Base-by-base conservation (phyloP, 1,140 invertebrate genomes). In the Drosophila virilis region DNA sequence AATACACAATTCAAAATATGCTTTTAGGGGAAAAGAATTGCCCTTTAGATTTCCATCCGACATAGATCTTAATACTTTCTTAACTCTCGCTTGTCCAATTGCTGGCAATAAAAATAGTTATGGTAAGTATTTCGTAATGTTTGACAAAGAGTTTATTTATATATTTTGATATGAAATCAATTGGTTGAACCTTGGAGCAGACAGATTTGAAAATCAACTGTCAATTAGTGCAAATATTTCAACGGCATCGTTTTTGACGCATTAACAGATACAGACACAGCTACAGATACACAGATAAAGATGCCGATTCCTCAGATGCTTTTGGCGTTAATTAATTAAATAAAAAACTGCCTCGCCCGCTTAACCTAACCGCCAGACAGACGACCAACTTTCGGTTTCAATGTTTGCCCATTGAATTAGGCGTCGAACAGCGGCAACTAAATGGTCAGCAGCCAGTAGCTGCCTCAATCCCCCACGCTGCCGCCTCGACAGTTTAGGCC, bases 351-450 rank as follows among this genome's bases (percentile, higher is more conserved):
- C 59, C 38, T 62, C 28, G 32, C 28, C 22, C 13, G 9, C 28
- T 43, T 33, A 40, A 10, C 35, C 10, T 28, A 28, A 37, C 8
- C 12, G 10, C 48, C 22, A 28, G 22, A 2, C 22, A 28, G 42
- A 8, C 51, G 43, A 50, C n/a, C 67, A 75, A 75, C 72, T 71
- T 74, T 75, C 73, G 8, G 67, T 74, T 74, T 74, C 58, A 64
- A 64, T 74, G 54, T 74, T 62, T 74, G 17, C 66, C 22, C 59
- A 64, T 58, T 13, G 40, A 75, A 75, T 65, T 59, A 42, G 62
- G 9, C 67, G 17, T 28, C 52, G 33, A 38, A 38, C 12, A 51
- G 12, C 52, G n/a, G 43, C 32, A 52, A 45, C 40, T 15, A 13
- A 37, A 12, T 42, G n/a, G 40, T 9, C 33, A 37, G 13, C 33